Conservation (phyloP, 2,113 vertebrate genomes). For the Archocentrus centrarchus region DNA sequence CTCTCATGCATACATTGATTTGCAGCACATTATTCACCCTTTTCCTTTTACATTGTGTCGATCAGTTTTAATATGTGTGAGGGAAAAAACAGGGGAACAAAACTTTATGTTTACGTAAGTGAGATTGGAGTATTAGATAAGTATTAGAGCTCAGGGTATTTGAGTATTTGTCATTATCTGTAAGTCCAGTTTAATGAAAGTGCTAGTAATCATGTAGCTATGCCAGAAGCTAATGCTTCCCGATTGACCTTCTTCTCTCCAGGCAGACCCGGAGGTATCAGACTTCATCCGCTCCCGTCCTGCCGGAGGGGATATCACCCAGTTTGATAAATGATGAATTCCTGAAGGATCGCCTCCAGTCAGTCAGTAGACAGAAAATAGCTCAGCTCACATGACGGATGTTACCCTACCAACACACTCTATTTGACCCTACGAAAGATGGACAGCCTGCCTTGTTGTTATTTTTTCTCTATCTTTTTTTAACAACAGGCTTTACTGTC, state of each 20-base stretch:
- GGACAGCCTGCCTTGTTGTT: slow-evolving; percentile 56
- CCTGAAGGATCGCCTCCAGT: slow-evolving; percentile 75
- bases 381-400: slow-evolving; percentile 70
- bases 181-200: slow-evolving; percentile 57
- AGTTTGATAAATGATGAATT: slow-evolving; percentile 76
- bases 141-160: not conserved
- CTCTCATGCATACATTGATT: not conserved
- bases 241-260: slow-evolving; percentile 49
- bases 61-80: not conserved
- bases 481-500: slow-evolving; percentile 64
- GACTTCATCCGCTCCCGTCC: slow-evolving; percentile 64
- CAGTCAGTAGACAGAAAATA: slow-evolving; percentile 73
- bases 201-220: slow-evolving; percentile 38
- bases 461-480: slow-evolving; percentile 63
- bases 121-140: not conserved
- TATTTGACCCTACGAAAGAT: slow-evolving; percentile 63
- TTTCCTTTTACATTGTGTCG: not conserved
- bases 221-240: slow-evolving; percentile 44
- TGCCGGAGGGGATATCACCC: slow-evolving; percentile 69
- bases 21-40: not conserved
- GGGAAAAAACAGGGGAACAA: not conserved
- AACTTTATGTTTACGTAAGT: not conserved
- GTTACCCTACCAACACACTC: slow-evolving; percentile 50
- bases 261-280: slow-evolving; percentile 70
- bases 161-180: slow-evolving; percentile 30